Evolutionary conservation across 2,113 vertebrate species (phyloP), one percentile per base, ranked within the genome.

Genomic region (Anser brachyrhynchus): DNA sequence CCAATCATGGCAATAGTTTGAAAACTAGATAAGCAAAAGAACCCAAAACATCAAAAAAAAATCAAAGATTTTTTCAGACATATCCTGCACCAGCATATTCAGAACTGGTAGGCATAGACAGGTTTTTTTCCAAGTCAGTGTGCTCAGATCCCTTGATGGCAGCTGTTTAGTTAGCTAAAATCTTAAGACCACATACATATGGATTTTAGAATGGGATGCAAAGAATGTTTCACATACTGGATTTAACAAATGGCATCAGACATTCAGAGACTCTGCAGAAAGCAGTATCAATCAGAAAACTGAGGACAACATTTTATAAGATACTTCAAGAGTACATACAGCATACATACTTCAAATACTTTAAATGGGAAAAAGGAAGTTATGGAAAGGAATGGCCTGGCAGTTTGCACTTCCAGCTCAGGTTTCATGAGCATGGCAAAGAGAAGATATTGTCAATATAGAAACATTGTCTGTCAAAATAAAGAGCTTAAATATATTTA

Each of bases 21-120:
- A 74, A 81, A 70, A 84, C 0, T 16, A 11, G 11, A 19, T 37
- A 74, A 41, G 81, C 31, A 76, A 80, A 46, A 49, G 14, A 0
- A 3, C 3, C 2, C 8, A 19, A 91, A 31, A 3, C 22, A 51
- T 51, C 26, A 62, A 76, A 88, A 13, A 9, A 62, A 64, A 39
- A 64, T 11, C 10, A 62, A n/a, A 7, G 11, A 11, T 54, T 79
- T 51, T 23, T 43, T 66, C 33, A 43, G 4, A 2, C 0, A 0
- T 13, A 3, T 59, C 58, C 46, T 41, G 1, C 35, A 66, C 55
- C 57, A 7, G 19, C 54, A 71, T n/a, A 71, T 35, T 73, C 55
- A 57, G 46, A 80, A 2, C 39, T 26, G 28, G 52, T 46, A 39
- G 39, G 49, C 67, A 88, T 5, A 92, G 31, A n/a, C 6, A 72